Evolutionary conservation across 2,113 vertebrate genomes (phyloP).

Genomic region (Todiramphus chloris): DNA sequence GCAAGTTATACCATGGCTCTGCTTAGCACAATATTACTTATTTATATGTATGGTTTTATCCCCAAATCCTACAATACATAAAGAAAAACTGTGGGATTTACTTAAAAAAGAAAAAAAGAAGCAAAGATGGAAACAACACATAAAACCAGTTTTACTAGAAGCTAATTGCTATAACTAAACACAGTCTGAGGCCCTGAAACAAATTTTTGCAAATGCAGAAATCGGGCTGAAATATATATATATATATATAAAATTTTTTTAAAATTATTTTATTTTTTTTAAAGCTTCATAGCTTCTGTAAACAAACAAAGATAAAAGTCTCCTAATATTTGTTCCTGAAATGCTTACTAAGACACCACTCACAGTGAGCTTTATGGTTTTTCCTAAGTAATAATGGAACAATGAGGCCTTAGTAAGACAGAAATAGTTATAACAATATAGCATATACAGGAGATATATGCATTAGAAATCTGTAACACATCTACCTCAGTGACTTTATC

Average conservation of each 20-base stretch:
- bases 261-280: background rate
- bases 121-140: background rate
- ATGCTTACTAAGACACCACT: background rate
- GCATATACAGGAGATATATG: accelerated
- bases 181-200: background rate
- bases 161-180: background rate
- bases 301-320: background rate
- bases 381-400: accelerated
- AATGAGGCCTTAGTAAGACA: background rate
- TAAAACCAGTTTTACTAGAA: background rate
- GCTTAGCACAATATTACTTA: background rate
- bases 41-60: background rate
- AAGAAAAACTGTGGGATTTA: background rate
- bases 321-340: background rate
- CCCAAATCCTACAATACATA: background rate
- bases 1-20: background rate
- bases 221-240: background rate
- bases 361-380: background rate
- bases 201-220: background rate
- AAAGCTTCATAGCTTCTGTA: background rate
- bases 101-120: background rate
- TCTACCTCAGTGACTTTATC: background rate
- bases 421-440: background rate
- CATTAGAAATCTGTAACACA: background rate
- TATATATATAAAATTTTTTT: no score